Evolutionary conservation across 2,113 vertebrate genomes (phyloP).

Genomic region (Psammodynastes pulverulentus): DNA sequence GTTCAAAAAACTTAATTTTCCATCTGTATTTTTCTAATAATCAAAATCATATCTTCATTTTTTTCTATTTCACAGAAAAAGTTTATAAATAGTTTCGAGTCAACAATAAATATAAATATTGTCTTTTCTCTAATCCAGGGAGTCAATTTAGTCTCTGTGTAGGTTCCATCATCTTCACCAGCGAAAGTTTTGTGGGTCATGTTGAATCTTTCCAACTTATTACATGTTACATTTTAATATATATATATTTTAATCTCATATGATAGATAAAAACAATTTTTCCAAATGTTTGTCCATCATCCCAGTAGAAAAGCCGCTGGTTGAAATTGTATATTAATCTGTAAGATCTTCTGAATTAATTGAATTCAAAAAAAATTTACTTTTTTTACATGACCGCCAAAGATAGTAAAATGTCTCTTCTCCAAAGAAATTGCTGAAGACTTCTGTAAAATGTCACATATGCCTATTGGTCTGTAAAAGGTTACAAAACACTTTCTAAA

Average conservation of each 20-base stretch:
- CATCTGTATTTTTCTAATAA: too few species aligned
- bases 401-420: background rate
- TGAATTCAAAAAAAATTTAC: background rate
- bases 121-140: background rate
- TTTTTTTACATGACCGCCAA: background rate
- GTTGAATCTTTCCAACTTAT: too few species aligned
- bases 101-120: background rate
- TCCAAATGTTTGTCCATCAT: background rate
- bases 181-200: too few species aligned
- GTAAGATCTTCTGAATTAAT: background rate
- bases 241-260: background rate
- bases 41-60: too few species aligned
- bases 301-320: background rate
- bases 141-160: background rate
- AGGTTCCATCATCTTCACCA: background rate
- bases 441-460: background rate
- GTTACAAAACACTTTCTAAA: background rate
- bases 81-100: background rate
- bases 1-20: too few species aligned
- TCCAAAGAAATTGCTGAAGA: background rate
- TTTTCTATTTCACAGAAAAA: too few species aligned
- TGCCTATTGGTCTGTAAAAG: background rate
- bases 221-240: too few species aligned
- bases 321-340: background rate
- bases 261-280: background rate